Base-by-base conservation (phyloP, 2,113 vertebrate species). In the Phaethon lepturus region DNA sequence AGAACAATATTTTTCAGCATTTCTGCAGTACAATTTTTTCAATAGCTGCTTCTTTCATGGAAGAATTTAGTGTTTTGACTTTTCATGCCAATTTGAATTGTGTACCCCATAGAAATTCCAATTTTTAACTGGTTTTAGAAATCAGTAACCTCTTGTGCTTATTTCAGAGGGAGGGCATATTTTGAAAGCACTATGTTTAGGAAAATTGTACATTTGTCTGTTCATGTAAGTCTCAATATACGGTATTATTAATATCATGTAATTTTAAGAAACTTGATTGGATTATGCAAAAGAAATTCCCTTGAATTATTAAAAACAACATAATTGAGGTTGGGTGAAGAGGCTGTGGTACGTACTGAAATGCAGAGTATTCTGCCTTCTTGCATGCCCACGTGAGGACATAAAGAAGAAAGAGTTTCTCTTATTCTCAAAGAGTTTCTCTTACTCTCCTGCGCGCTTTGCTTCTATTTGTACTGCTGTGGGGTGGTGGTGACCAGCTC, bases 271-370 rank as follows among this genome's bases (percentile, higher is more conserved):
- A 86, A 88, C 20, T 52, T 90, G 44, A 82, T 76, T 73, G 28
- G 44, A 47, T 90, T 76, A 66, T 78, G 29, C 38, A 62, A 80
- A 94, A 87, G 26, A 72, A 79, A 74, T 71, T 81, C 4, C 56
- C 42, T 53, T 81, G n/a, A 93, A 75, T 93, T 81, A 56, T 91
- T 87, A 56, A 76, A 95, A 49, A 9, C 38, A 86, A 10, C 23
- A 9, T 62, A 73, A 63, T 2, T 63, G 78, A 55, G 50, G 15
- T 31, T 77, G 50, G 42, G 55, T 71, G 55, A 52, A 50, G 29
- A 83, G 38, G 10, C 67, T 59, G 45, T 64, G 31, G 25, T 44
- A 25, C 69, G 23, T 55, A 44, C 47, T 80, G 55, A 90, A 88
- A 44, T 35, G 29, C 16, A 15, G 5, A 40, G 19, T 31, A 33